These are phyloP conservation scores for Rhopilema esculentum DNA, from an alignment of 30 jellyfish, hydroid and myxozoan genomes.

Conservation along the genomic window DNA sequence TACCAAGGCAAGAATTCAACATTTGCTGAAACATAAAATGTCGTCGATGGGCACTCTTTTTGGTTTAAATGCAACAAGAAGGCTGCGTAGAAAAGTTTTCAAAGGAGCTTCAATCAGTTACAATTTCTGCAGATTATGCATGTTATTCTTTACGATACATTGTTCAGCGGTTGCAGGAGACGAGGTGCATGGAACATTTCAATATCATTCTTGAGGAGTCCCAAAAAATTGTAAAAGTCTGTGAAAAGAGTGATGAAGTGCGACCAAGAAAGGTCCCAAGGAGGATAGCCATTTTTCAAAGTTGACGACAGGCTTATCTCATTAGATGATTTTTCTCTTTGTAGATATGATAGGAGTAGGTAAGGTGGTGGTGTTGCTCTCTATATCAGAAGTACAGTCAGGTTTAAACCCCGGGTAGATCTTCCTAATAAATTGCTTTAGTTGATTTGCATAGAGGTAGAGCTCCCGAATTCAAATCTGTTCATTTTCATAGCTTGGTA, in stretches of 20 bases:
- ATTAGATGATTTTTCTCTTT: too few species aligned
- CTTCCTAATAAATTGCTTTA: too few species aligned
- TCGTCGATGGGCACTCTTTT: conserved; percentile 58
- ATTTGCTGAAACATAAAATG: conserved; percentile 40
- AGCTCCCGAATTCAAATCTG: too few species aligned
- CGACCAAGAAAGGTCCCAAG: conserved; percentile 9
- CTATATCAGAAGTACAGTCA: too few species aligned
- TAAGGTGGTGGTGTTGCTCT: too few species aligned
- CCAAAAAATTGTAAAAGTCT: neutral
- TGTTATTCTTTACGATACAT: conserved; percentile 39
- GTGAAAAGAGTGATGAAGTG: neutral
- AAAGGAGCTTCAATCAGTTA: conserved; percentile 59
- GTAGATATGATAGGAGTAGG: too few species aligned
- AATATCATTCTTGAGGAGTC: conserved; percentile 47
- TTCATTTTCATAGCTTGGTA: too few species aligned
- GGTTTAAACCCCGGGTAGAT: too few species aligned
- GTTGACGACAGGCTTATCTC: too few species aligned
- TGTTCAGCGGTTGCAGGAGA: conserved; percentile 53
- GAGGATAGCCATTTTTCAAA: too few species aligned
- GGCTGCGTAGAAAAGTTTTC: conserved; percentile 49
- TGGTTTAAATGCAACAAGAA: conserved; percentile 59
- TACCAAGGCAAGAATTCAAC: conserved; percentile 34
- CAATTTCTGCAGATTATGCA: conserved; percentile 67
- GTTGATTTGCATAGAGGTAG: too few species aligned
- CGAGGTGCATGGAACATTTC: conserved; percentile 39